A percentile compares a stretch with the other conserved stretches of the same genome.
phyloP scores from a whole-genome alignment of 2,113 vertebrate species.

The Tenebrosternarchus preto region DNA sequence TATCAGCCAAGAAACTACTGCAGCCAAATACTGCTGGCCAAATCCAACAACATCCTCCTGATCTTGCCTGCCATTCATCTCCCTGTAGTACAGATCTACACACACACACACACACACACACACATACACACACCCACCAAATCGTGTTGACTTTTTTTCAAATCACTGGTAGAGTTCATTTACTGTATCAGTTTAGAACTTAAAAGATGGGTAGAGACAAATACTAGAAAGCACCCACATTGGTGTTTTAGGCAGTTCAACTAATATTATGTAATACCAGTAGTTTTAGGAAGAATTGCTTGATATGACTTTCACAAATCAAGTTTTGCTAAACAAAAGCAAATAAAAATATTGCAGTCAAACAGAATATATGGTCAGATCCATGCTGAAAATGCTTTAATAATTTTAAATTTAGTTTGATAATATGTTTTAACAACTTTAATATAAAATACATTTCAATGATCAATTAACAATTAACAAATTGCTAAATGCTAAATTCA shows the following conservation, averaged over 20 bases:
- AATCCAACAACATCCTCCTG: conserved; percentile 33
- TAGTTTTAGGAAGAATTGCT: no score
- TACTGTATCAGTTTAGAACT: background rate
- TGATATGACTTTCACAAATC: no score
- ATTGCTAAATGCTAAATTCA: no score
- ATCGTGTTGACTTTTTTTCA: background rate
- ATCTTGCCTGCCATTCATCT: conserved; percentile 21
- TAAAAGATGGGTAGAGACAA: background rate
- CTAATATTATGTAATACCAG: no score
- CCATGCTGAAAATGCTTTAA: no score
- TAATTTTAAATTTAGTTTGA: no score
- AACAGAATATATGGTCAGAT: no score
- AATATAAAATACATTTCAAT: no score
- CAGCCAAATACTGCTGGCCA: conserved; percentile 21
- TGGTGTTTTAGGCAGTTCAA: background rate
- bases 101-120: conserved; percentile 10
- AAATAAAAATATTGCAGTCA: no score
- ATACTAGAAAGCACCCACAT: background rate
- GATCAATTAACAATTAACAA: no score
- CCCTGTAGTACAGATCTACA: conserved; percentile 7
- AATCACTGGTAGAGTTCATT: background rate
- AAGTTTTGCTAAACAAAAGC: no score
- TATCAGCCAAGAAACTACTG: conserved; percentile 8
- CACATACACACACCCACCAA: background rate
- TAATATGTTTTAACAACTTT: no score